Base-by-base conservation (phyloP, 2,888 invertebrate genomes). In the Drosophila pegasa region DNA sequence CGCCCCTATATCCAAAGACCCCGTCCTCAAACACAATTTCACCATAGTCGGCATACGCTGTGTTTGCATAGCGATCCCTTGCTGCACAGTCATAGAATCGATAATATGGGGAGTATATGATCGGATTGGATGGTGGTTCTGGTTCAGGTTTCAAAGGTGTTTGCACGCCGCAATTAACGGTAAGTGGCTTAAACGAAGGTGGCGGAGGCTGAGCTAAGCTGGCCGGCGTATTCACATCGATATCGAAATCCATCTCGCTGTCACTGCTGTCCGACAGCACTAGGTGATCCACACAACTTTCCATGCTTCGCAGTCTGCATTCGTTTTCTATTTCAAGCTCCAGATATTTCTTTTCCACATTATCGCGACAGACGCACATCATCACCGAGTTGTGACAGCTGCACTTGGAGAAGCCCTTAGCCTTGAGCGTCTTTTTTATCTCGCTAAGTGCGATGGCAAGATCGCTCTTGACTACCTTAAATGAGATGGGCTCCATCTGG, bases 151-250 rank as follows among this genome's bases (percentile, higher is more conserved):
- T 91, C 14, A 91, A 91, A 14, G 90, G 82, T 71, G 95, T 95
- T 78, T 95, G 95, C 0, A 95, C 94, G 59, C 94, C 94, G 1
- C 93, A 93, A 72, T 94, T 94, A 2, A 78, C 73, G 6, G 94
- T 91, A 69, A 93, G 93, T 1, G 92, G 92, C 68, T 90, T 89
- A 58, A n/a, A n/a, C n/a, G n/a, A n/a, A n/a, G 92, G 92, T 0
- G 7, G 2, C 50, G 93, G 92, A 1, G 94, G 92, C 71, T 94
- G 94, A 31, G 94, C 94, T 51, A 94, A 93, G 0, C 94, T 95
- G 31, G 94, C 94, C 0, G 95, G 95, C 0, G 95, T 95, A 0
- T 95, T 95, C 50, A 95, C 95, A 75, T 95, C 94, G 27, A 95
- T 94, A 78, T 95, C 94, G 91, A 95, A 93, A 57, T 95, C 95